Evolutionary conservation across 2,888 invertebrate genomes (phyloP), one percentile per base, ranked within the genome.

Genomic region (Hemistola chrysoprasaria): DNA sequence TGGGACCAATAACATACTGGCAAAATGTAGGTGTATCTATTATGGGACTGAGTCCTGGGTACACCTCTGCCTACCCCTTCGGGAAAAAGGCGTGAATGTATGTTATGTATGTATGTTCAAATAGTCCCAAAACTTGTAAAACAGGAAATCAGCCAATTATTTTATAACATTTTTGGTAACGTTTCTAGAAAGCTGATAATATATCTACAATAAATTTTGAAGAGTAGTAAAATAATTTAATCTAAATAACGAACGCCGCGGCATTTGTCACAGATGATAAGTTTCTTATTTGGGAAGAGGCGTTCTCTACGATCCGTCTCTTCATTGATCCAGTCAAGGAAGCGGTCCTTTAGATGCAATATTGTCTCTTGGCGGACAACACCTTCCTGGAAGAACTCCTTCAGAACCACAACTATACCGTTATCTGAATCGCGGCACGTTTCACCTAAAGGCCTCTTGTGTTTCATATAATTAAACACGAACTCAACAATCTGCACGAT

Each of bases 371-470:
- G 73, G 3, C 77, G 67, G 2, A 90, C 65, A 0, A 65, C 52
- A 0, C 89, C 89, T 8, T 88, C 79, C 56, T 84, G 82, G 61
- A 89, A 88, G 52, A 88, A 88, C 45, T 85, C 81, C 44, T 74
- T 80, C 5, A 90, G 40, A 1, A 85, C 69, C 7, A 78, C 59
- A 0, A 74, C 40, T n/a, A 88, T 80, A 1, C 78, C 73, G 21
- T 79, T 79, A 37, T 89, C 88, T 0, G 55, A 59, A 0, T 78
- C 65, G 1, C 56, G 44, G 39, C 67, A 64, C 0, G 72, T 43
- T 1, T 82, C 78, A 0, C 87, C 87, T 0, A 88, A 47, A 2
- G 86, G 86, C 37, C 82, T 68, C 16, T 78, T 16, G 2, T 75
- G 76, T 53, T 81, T 84, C 69, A 89, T 62, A 35, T 82, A 88